Evolutionary conservation across 2,797 vertebrate genomes (phyloP), one percentile per base, ranked within the genome.

Genomic region (Benthosema pterotum): DNA sequence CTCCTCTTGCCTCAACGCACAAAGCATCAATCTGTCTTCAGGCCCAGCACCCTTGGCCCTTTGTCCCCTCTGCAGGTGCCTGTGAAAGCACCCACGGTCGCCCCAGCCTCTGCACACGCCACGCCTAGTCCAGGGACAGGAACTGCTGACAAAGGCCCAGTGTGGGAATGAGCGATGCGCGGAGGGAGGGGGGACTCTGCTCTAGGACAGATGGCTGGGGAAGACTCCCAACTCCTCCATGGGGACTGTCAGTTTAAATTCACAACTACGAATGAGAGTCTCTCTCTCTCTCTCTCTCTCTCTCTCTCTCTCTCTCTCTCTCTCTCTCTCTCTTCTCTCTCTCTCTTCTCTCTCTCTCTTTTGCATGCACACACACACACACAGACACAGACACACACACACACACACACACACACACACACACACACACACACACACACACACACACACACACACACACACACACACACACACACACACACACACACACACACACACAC

Each of bases 1-100:
- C 5, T 49, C 13, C 93, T 92, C 94, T 93, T 94, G 92, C 92
- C 90, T 81, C 73, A 72, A 77, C 75, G 90, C 93, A 96, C 96
- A 97, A 96, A 96, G 90, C 96, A 97, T 98, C 97, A 98, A 97
- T 99, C 96, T 98, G 95, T 96, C 96, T 94, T 93, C 94, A 91
- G 93, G 86, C 92, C 90, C 89, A 95, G 94, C 95, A 96, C 95
- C 94, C 95, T 94, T 87, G 83, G 91, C 91, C 95, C 92, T 93
- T 98, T 99, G 96, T 99, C 92, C 60, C 72, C 91, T 93, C 93
- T 91, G 94, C 97, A 99, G 97, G 97, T 99, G 97, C 95, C 96
- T 94, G 89, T 95, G 91, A 95, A 94, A 93, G 96, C 95, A 94
- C 93, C 95, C 95, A 94, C 83, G 94, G 92, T 93, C 83, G 88